Evolutionary conservation across 2,113 vertebrate genomes (phyloP), one percentile per base, ranked within the genome.

Genomic region (Rhinopomastus cyanomelas): DNA sequence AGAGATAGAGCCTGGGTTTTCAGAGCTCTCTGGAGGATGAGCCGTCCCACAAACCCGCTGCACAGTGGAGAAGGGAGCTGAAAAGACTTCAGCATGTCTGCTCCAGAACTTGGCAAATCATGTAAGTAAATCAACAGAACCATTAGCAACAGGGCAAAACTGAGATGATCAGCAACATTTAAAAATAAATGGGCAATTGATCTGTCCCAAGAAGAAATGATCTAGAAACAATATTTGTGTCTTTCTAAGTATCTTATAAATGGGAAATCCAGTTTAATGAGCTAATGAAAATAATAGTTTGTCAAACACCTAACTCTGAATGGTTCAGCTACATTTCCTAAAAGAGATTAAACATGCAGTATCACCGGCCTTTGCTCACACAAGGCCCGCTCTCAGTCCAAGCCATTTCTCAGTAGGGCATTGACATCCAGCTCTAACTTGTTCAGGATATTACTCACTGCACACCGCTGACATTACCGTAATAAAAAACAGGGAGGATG

Each of bases 261-360:
- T 23, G n/a, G 26, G 14, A 48, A 81, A 62, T 84, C 26, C 44
- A 60, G 61, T 60, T 88, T 92, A 66, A 49, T 0, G 1, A 85
- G 56, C 71, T 55, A 78, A 81, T 44, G 81, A 86, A 95, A 96
- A 75, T 9, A 88, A 48, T 15, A 42, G 72, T 88, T 61, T 51
- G 42, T 46, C 6, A 72, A 89, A 95, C 22, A 73, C 53, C 44
- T 26, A 42, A 83, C 92, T 94, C 59, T 88, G 87, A 95, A 85
- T 81, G 27, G 22, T 76, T 94, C 81, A 91, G 67, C 32, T 85
- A 78, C 55, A 88, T 79, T 69, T 81, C 65, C 64, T 78, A 93
- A 95, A 92, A 92, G 94, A 95, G 78, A 76, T 48, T 80, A 95
- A 97, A 93, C 29, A 46, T 88, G 84, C 96, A 96, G 84, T 82